A percentile compares a stretch with the other conserved stretches of the same genome.
Evolutionary conservation across 2,797 vertebrate genomes (phyloP).

Genomic region (Simalia tracyae): DNA sequence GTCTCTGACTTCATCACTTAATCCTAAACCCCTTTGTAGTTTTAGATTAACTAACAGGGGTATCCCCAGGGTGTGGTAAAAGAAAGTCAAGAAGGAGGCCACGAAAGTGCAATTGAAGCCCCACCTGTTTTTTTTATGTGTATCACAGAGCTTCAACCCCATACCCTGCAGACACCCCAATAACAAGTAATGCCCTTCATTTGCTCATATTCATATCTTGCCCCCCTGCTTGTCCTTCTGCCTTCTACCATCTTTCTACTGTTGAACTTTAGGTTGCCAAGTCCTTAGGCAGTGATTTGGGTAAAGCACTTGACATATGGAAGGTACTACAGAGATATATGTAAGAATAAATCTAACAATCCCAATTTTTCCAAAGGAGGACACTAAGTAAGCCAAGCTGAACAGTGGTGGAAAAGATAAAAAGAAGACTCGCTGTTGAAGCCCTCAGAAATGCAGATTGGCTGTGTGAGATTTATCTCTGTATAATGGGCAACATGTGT

Average conservation of each 20-base stretch:
- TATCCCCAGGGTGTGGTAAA: background rate
- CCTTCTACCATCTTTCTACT: background rate
- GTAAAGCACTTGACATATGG: background rate
- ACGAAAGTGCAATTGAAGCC: no score
- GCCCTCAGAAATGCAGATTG: background rate
- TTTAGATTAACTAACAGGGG: background rate
- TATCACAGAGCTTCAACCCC: no score
- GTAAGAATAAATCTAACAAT: background rate
- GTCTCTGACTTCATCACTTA: background rate
- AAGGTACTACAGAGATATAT: background rate
- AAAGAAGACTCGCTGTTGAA: background rate
- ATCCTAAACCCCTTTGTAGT: background rate
- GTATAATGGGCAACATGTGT: background rate
- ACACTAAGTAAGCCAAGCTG: background rate
- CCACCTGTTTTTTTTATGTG: no score
- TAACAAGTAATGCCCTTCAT: no score
- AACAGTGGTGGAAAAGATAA: background rate
- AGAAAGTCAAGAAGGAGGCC: no score
- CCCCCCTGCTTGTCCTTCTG: background rate
- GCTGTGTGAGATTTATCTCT: no score
- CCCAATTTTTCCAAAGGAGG: background rate
- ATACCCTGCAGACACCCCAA: no score
- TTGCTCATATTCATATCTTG: background rate
- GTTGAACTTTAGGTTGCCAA: background rate
- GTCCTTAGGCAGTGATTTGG: background rate